phyloP scores from a whole-genome alignment of 2,113 vertebrate genomes.

The Phylloscopus trochiloides region DNA sequence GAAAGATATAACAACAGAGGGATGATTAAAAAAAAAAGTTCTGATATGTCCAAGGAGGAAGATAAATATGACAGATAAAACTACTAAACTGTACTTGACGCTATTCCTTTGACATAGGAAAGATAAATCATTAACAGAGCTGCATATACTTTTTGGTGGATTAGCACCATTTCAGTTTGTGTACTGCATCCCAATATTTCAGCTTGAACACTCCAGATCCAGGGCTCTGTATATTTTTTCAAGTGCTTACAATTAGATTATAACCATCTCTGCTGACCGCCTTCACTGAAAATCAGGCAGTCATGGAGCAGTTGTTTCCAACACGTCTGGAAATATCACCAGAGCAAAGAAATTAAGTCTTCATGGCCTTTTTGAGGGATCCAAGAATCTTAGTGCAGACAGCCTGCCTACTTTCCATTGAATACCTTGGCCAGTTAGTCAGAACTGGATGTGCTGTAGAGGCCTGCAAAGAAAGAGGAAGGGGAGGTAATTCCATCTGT shows the following conservation, averaged over 20 bases:
- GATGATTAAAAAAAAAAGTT: neutral
- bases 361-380: slow-evolving; percentile 52
- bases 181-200: neutral
- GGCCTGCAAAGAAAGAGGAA: neutral
- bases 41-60: neutral
- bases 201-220: neutral
- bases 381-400: slow-evolving; percentile 56
- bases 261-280: neutral
- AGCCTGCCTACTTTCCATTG: slow-evolving; percentile 57
- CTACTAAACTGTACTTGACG: neutral
- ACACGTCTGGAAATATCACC: neutral
- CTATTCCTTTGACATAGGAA: neutral
- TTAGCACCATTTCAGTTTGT: neutral
- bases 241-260: slow-evolving; percentile 21
- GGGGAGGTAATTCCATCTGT: neutral
- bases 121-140: neutral
- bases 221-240: neutral
- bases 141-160: neutral
- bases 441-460: slow-evolving; percentile 47
- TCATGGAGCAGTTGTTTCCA: slow-evolving; percentile 15
- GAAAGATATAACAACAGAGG: neutral
- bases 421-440: slow-evolving; percentile 56
- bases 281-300: neutral
- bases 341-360: slow-evolving; percentile 63
- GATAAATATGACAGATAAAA: neutral